These are phyloP conservation scores for Tachina lurida DNA, from an alignment of 2,888 invertebrate genomes.

Conservation along the genomic window DNA sequence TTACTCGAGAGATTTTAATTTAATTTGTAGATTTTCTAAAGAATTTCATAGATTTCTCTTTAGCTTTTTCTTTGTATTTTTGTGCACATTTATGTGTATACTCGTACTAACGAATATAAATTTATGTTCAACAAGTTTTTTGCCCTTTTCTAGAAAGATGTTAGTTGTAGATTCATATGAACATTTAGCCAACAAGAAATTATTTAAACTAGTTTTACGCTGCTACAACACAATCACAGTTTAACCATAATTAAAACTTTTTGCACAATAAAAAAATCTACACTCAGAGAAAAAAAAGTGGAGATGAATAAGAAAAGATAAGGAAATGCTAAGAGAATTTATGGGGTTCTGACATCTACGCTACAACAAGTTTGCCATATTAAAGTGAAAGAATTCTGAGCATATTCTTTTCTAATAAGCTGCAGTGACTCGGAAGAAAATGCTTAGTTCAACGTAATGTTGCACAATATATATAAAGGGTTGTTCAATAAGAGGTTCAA, in stretches of 20 bases:
- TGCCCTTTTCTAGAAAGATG: constrained; percentile 61
- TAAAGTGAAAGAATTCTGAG: too few species aligned
- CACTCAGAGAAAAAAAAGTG: constrained; percentile 17
- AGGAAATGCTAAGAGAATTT: too few species aligned
- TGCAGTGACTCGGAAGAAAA: too few species aligned
- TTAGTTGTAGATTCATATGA: constrained; percentile 17
- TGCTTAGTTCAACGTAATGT: too few species aligned
- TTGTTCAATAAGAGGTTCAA: too few species aligned
- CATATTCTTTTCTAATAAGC: too few species aligned
- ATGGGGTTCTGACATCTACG: too few species aligned
- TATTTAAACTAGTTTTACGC: constrained; percentile 67
- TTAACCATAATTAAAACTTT: constrained; percentile 39
- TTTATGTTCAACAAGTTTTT: constrained; percentile 55
- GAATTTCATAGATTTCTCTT: constrained; percentile 63
- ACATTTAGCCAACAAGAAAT: constrained; percentile 30
- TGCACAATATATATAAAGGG: too few species aligned
- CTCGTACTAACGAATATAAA: background rate
- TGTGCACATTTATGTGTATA: too few species aligned
- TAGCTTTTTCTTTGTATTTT: background rate
- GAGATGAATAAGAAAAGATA: background rate
- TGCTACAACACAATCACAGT: constrained; percentile 40
- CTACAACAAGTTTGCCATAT: too few species aligned
- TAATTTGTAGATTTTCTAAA: constrained; percentile 51
- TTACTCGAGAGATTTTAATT: constrained; percentile 51
- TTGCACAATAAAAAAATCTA: constrained; percentile 7